Base-by-base conservation (phyloP, 2,888 invertebrate species). In the Megamerina dolium region DNA sequence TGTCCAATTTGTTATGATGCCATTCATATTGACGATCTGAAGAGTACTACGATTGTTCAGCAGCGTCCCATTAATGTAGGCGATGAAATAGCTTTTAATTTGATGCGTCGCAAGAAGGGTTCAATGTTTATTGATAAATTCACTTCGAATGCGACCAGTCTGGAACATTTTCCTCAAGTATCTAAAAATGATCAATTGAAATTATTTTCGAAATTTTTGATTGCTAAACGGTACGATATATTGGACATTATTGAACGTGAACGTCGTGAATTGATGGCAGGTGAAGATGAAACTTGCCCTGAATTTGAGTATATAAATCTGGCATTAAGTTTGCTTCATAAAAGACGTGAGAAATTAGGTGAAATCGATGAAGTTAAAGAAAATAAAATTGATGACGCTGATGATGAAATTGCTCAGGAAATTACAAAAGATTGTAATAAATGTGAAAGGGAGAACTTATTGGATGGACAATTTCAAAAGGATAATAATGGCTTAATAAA, bases 1-100 rank as follows among this genome's bases (percentile, higher is more conserved):
- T 96, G 96, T 69, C 96, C 96, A 0, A 94, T 97, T 51, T 97
- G 96, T 70, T 85, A 84, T 56, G 88, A 91, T 59, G 78, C 84
- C 2, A 75, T 96, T 38, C 79, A 85, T 49, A 83, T 82, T 46
- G 74, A 79, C 27, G 90, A 94, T 62, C 78, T 96, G 55, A 93
- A 89, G 76, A 82, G 91, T 81, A 86, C 64, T 49, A 59, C 57
- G 23, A 64, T 68, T 47, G 56, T 68, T 8, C 67, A 69, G 41
- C 68, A 68, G 46, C 52, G 39, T 4, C 59, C 56, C 8, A 58
- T 68, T 33, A 64, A 59, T 43, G 74, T 80, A 33, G 84, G 82
- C n/a, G 82, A 85, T 51, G 72, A 71, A 17, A 80, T 91, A 17
- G 80, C 78, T 41, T 81, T 96, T 75, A 83, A 84, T 50, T 73